Conservation (phyloP, 2,888 invertebrate species). For the Eristalis arbustorum region DNA sequence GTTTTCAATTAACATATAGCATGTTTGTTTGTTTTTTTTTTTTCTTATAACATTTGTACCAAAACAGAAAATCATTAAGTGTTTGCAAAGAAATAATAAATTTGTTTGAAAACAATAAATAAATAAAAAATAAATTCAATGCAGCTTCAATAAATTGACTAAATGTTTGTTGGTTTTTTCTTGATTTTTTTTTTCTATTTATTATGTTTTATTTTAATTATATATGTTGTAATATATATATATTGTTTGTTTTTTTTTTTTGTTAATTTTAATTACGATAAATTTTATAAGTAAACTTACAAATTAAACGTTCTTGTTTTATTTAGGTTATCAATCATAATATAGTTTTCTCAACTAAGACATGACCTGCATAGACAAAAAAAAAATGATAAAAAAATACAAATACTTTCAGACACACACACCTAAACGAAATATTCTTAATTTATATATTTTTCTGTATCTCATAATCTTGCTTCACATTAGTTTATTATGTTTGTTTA, state of each 20-base stretch:
- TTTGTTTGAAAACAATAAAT: not conserved
- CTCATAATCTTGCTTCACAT: slow-evolving; percentile 16
- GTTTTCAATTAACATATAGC: not conserved
- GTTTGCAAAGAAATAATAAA: not conserved
- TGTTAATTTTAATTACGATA: slow-evolving; percentile 30
- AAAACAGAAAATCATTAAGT: not conserved
- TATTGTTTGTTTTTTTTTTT: slow-evolving; percentile 13
- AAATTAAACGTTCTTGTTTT: slow-evolving; percentile 15
- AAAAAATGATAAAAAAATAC: slow-evolving; percentile 25
- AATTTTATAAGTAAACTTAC: slow-evolving; percentile 60
- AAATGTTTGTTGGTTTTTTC: slow-evolving; percentile 38
- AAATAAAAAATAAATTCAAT: slow-evolving; percentile 46
- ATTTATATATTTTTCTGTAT: slow-evolving; percentile 16
- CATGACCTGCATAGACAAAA: slow-evolving; percentile 50
- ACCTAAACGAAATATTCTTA: slow-evolving; percentile 46
- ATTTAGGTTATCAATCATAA: slow-evolving; percentile 43
- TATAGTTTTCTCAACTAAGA: slow-evolving; percentile 39
- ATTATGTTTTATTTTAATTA: slow-evolving; percentile 22
- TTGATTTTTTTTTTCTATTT: slow-evolving; percentile 49
- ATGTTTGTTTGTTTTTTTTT: not conserved
- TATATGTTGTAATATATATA: slow-evolving; percentile 21
- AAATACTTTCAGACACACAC: slow-evolving; percentile 46
- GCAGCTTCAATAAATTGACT: slow-evolving; percentile 52
- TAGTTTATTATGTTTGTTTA: not conserved
- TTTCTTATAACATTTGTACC: not conserved